These are phyloP conservation scores for Capitella teleta DNA, from an alignment of 1,140 invertebrate species.

Conservation along the genomic window DNA sequence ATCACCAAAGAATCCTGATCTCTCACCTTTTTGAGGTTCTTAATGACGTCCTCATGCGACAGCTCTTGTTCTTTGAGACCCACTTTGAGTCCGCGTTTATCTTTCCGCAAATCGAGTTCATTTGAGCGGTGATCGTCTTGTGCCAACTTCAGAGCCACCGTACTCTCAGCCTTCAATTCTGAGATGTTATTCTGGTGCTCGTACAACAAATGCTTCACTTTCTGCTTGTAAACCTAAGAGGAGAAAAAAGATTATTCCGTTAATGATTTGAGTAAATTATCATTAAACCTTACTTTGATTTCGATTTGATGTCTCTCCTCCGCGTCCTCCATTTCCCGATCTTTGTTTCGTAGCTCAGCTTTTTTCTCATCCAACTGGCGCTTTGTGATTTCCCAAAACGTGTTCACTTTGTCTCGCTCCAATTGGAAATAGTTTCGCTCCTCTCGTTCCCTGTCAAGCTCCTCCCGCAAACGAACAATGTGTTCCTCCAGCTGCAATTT, in stretches of 20 bases:
- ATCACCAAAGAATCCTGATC: background rate
- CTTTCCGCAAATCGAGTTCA: constrained; percentile 63
- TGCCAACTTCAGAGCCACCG: constrained; percentile 61
- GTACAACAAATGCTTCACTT: constrained; percentile 82
- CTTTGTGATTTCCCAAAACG: constrained; percentile 85
- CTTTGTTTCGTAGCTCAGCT: constrained; percentile 59
- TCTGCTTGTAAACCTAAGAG: constrained; percentile 64
- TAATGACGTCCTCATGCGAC: constrained; percentile 53
- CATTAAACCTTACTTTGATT: too few species aligned
- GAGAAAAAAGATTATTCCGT: too few species aligned
- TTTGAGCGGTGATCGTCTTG: constrained; percentile 61
- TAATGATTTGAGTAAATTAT: too few species aligned
- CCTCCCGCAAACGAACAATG: constrained; percentile 71
- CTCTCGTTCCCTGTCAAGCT: constrained; percentile 83
- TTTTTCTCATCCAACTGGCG: constrained; percentile 70
- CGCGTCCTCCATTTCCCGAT: constrained; percentile 74
- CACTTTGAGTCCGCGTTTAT: constrained; percentile 64
- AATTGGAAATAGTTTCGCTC: constrained; percentile 91
- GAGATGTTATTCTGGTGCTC: constrained; percentile 76
- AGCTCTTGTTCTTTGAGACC: constrained; percentile 61
- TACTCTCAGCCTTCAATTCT: constrained; percentile 62
- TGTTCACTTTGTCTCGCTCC: constrained; percentile 84
- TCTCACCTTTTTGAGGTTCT: constrained; percentile 52
- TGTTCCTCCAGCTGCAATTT: constrained; percentile 61
- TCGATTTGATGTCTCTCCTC: constrained; percentile 76